Evolutionary conservation across 2,888 invertebrate genomes (phyloP), one percentile per base, ranked within the genome.

Genomic region (Scaptomyza cyrtandrae): DNA sequence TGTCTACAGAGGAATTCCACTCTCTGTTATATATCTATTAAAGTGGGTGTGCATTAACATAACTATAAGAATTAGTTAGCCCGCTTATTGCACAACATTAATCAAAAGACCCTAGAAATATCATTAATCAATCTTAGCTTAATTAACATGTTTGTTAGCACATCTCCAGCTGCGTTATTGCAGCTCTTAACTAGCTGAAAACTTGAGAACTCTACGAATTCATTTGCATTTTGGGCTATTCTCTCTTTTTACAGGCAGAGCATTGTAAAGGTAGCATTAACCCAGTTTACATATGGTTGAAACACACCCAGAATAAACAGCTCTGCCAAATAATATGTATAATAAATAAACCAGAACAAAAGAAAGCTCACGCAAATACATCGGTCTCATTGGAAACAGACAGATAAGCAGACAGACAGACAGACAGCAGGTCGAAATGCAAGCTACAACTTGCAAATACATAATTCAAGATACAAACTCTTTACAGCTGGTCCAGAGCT

Each of bases 221-320:
- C 81, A 78, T 80, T 86, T 80, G 71, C 69, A 84, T 84, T 68
- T 79, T 41, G 49, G 46, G 49, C 46, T 54, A 59, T 67, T 70
- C 60, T 77, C 61, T 64, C 80, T 60, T 45, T n/a, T n/a, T n/a
- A n/a, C n/a, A n/a, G n/a, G n/a, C n/a, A n/a, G n/a, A n/a, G n/a
- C n/a, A n/a, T n/a, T 68, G 71, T 69, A 54, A 63, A 66, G 56
- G 41, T 31, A 41, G 50, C 78, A 82, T 89, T 85, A 89, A 85
- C 85, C 89, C 86, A 87, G 70, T 89, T 85, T 66, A 65, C 55
- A 62, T 80, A 60, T 66, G 82, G 68, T 56, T 55, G 10, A 41
- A 64, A 72, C 81, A 81, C 86, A 77, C 89, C 86, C 89, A 59
- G 56, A 35, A 56, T 50, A 52, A 53, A 70, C 37, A 49, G 35